A percentile compares a stretch with the other conserved stretches of the same genome.
Evolutionary conservation across 2,113 vertebrate species (phyloP).

Genomic region (Hepsetus odoe): DNA sequence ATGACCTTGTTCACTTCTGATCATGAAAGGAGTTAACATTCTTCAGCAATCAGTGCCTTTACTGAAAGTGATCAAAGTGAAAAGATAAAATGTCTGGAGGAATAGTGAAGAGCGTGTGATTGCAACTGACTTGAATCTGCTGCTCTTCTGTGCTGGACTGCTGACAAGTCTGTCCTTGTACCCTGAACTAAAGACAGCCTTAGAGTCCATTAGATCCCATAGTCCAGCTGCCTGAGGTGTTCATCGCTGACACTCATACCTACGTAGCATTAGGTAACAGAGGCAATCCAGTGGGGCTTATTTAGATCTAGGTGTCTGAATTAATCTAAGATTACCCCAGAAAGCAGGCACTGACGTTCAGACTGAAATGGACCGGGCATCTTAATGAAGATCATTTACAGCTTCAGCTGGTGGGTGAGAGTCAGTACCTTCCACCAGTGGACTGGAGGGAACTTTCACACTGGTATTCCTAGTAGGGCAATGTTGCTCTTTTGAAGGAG

Average conservation of each 20-base stretch:
- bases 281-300: slow-evolving; percentile 33
- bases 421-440: neutral
- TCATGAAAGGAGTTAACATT: neutral
- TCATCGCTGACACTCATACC: slow-evolving; percentile 7
- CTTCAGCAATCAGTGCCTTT: neutral
- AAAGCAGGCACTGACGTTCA: slow-evolving; percentile 47
- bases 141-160: neutral
- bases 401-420: slow-evolving; percentile 37
- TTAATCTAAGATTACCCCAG: slow-evolving; percentile 50
- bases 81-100: neutral
- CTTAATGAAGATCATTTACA: slow-evolving; percentile 45
- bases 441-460: neutral
- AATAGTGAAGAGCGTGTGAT: neutral
- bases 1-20: neutral
- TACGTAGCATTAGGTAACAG: slow-evolving; percentile 36
- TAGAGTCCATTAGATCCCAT: neutral
- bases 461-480: neutral
- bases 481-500: neutral
- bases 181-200: neutral
- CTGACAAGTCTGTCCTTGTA: neutral
- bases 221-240: slow-evolving; percentile 2
- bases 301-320: slow-evolving; percentile 42
- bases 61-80: neutral
- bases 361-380: slow-evolving; percentile 23
- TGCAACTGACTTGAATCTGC: neutral